Evolutionary conservation across 2,797 vertebrate genomes (phyloP).

Genomic region (Delichon dasypus): DNA sequence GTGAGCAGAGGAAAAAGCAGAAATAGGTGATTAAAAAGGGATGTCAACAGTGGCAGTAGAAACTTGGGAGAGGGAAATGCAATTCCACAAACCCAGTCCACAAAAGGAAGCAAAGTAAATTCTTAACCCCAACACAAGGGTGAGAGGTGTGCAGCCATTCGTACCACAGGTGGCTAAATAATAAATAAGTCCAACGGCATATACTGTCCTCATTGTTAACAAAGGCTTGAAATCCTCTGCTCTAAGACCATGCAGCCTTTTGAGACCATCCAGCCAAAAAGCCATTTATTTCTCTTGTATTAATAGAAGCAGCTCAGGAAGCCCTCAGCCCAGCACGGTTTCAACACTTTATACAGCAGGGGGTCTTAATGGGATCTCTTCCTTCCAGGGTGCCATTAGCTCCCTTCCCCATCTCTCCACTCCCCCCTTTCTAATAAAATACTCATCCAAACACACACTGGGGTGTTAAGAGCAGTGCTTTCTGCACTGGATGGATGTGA

Average conservation of each 20-base stretch:
- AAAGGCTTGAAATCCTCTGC: conserved; percentile 13
- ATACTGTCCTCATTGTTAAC: neutral
- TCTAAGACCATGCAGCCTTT: neutral
- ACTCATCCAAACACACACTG: conserved; percentile 37
- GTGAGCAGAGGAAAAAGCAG: neutral
- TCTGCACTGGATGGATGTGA: neutral
- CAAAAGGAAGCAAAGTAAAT: neutral
- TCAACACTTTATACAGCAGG: conserved; percentile 54
- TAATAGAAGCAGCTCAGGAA: conserved; percentile 47
- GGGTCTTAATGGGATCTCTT: conserved; percentile 40
- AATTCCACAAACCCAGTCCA: neutral
- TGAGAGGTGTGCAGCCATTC: neutral
- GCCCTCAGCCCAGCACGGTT: neutral
- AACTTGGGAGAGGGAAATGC: neutral
- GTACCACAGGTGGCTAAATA: neutral
- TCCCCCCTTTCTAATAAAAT: conserved; percentile 18
- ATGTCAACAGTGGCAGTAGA: neutral
- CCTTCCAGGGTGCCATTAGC: conserved; percentile 45
- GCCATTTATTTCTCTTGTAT: conserved; percentile 41
- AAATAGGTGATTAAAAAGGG: neutral
- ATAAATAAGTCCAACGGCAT: neutral
- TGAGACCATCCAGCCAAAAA: neutral
- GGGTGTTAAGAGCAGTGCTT: conserved; percentile 22
- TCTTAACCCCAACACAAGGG: neutral
- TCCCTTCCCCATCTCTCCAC: neutral